A percentile compares a stretch with the other conserved stretches of the same genome.
Conservation (phyloP, 2,797 vertebrate species). For the Rousettus madagascariensis region DNA sequence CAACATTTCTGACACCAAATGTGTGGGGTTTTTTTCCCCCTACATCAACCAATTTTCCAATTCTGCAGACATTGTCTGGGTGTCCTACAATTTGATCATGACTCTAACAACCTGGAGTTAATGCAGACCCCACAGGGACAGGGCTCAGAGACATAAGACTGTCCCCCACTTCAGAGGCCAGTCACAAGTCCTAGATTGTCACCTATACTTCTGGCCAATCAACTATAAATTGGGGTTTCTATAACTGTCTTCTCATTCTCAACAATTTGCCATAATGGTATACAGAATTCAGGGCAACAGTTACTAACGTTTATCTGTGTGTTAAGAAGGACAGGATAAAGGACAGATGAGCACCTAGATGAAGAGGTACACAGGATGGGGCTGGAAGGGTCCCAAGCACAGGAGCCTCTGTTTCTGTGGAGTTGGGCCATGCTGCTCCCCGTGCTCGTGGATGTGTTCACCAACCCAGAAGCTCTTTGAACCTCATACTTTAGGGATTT, state of each 20-base stretch:
- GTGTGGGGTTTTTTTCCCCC: neutral
- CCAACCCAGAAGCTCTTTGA: neutral
- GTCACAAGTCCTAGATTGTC: neutral
- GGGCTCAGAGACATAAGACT: neutral
- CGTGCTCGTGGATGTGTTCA: accelerated
- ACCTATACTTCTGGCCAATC: neutral
- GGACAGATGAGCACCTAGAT: neutral
- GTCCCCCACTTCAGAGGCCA: neutral
- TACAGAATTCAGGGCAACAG: neutral
- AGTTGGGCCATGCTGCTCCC: neutral
- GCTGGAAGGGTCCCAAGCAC: no score
- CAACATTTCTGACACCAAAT: neutral
- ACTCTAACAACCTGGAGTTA: neutral
- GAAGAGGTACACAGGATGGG: neutral
- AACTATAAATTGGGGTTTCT: neutral
- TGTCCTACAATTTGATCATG: neutral
- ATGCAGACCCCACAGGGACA: neutral
- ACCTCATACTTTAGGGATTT: neutral
- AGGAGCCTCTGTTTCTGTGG: neutral
- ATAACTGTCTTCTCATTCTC: neutral
- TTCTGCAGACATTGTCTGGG: no score
- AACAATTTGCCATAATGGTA: neutral
- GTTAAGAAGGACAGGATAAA: neutral
- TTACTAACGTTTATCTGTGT: neutral
- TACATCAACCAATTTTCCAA: neutral